phyloP scores from a whole-genome alignment of 2,797 vertebrate genomes.

The Tadarida brasiliensis region DNA sequence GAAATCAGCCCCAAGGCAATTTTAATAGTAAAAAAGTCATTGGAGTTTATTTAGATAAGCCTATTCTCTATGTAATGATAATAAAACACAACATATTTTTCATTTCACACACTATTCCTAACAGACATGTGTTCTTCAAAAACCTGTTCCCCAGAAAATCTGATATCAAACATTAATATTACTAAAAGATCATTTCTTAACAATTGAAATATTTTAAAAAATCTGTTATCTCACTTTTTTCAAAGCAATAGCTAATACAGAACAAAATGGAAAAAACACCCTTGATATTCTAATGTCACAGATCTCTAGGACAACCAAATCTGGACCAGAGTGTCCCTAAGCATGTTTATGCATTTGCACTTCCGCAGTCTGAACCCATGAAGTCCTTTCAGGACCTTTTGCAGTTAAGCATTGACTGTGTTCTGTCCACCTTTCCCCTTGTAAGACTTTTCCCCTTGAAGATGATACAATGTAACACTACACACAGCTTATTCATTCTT shows the following conservation, averaged over 20 bases:
- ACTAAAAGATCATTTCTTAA: constrained; percentile 14
- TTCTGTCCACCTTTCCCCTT: neutral
- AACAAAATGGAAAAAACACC: neutral
- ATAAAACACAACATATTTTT: constrained; percentile 15
- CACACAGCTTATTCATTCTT: too few species aligned
- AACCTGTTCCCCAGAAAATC: neutral
- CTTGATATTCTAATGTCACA: neutral
- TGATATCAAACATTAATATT: neutral
- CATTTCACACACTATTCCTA: neutral
- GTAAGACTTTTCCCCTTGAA: neutral
- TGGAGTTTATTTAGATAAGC: neutral
- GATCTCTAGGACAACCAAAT: rapidly evolving
- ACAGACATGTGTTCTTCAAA: neutral
- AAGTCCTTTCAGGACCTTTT: neutral
- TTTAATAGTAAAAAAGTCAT: neutral
- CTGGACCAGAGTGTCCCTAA: neutral
- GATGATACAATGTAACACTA: rapidly evolving
- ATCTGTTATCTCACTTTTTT: constrained; percentile 20
- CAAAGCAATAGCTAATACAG: neutral
- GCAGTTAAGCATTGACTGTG: neutral
- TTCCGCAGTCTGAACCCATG: rapidly evolving
- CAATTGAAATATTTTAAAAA: neutral
- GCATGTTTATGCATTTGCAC: too few species aligned
- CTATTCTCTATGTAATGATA: neutral
- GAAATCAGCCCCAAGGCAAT: constrained; percentile 1